These are phyloP conservation scores for Pagetopsis macropterus DNA, from an alignment of 2,797 vertebrate species.

Conservation along the genomic window DNA sequence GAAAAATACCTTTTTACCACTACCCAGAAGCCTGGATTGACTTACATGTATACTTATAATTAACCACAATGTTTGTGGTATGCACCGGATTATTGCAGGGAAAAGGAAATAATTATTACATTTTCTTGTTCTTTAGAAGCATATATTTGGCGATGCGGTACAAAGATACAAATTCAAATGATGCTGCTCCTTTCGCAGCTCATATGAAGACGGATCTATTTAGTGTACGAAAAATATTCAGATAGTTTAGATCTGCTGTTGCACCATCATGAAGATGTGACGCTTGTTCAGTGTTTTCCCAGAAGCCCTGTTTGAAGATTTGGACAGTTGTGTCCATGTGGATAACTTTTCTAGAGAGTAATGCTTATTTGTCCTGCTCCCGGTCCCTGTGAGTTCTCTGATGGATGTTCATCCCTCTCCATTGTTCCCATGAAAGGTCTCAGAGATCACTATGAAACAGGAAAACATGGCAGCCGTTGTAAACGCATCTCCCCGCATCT, in stretches of 20 bases:
- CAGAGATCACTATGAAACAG: slow-evolving; percentile 3
- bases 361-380: slow-evolving; percentile 28
- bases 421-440: neutral
- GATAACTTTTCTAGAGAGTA: slow-evolving; percentile 17
- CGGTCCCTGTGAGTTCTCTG: slow-evolving; percentile 12
- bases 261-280: neutral
- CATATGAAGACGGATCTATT: slow-evolving; percentile 9
- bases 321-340: slow-evolving; percentile 5
- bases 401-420: slow-evolving; percentile 22
- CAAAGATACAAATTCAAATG: neutral
- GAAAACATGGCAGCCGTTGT: slow-evolving; percentile 22
- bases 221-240: neutral
- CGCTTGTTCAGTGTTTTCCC: neutral
- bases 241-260: slow-evolving; percentile 15
- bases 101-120: neutral
- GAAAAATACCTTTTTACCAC: neutral
- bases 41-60: neutral
- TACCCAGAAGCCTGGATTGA: slow-evolving; percentile 1
- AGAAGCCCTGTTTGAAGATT: neutral
- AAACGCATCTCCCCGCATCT: slow-evolving; percentile 4
- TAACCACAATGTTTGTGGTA: neutral
- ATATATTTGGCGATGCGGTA: slow-evolving; percentile 5
- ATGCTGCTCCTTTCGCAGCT: neutral
- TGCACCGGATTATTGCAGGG: neutral
- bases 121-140: neutral